Evolutionary conservation across 1,140 invertebrate genomes (phyloP).

Genomic region (Penaeus vannamei): DNA sequence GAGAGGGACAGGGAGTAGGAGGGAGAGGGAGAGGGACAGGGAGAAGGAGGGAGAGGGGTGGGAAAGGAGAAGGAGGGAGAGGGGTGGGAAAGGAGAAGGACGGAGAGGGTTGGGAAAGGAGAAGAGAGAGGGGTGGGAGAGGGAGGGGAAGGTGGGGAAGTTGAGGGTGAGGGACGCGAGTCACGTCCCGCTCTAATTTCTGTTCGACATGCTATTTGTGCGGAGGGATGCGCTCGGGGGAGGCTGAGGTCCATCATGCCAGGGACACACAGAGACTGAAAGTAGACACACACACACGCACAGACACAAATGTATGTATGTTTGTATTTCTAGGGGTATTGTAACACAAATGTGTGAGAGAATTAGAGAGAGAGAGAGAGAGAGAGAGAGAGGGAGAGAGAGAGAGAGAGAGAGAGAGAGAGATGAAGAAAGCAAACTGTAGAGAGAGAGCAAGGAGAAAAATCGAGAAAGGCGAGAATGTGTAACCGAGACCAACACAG

Average conservation of each 20-base stretch:
- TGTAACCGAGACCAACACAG: too few relatives aligned
- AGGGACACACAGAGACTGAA: not conserved
- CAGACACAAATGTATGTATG: slow-evolving; percentile 9
- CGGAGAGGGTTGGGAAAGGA: not conserved
- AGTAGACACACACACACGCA: too few relatives aligned
- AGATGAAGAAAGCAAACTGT: too few relatives aligned
- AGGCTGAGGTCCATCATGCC: too few relatives aligned
- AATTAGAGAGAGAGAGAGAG: slow-evolving; percentile 6
- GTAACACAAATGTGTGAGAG: not conserved
- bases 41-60: not conserved
- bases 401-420: too few relatives aligned
- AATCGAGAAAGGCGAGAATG: too few relatives aligned
- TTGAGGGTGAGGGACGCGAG: not conserved
- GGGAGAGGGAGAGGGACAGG: not conserved
- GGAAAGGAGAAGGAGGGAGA: not conserved
- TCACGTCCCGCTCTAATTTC: too few relatives aligned
- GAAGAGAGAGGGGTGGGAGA: not conserved
- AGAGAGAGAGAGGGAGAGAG: too few relatives aligned
- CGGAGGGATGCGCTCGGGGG: too few relatives aligned
- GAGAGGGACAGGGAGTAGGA: not conserved
- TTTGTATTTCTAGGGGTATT: slow-evolving; percentile 29
- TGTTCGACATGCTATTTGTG: too few relatives aligned
- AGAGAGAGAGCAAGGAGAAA: too few relatives aligned
- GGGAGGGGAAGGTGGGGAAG: not conserved
- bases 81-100: not conserved